phyloP scores from a whole-genome alignment of 2,797 vertebrate species.

The Bufotes viridis region DNA sequence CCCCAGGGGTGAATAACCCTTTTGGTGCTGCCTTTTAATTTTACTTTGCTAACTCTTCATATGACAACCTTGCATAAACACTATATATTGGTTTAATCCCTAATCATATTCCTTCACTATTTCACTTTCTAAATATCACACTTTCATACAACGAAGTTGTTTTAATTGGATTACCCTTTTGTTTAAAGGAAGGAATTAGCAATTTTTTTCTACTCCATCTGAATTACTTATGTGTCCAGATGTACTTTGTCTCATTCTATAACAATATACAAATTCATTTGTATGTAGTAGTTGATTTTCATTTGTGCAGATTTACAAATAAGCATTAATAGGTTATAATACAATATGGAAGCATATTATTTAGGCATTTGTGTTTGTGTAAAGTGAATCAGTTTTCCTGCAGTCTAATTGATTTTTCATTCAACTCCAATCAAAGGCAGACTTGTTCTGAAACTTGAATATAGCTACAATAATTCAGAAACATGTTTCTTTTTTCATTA shows the following conservation, averaged over 20 bases:
- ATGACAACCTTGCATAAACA: constrained; percentile 27
- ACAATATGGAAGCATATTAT: constrained; percentile 47
- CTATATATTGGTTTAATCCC: constrained; percentile 19
- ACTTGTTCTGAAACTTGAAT: constrained; percentile 15
- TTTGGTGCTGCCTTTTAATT: no score
- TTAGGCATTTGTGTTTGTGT: constrained; percentile 55
- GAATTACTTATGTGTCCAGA: constrained; percentile 51
- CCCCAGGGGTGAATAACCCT: no score
- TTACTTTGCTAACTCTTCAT: no score
- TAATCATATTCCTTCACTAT: constrained; percentile 14
- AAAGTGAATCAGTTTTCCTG: constrained; percentile 51
- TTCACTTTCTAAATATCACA: constrained; percentile 38
- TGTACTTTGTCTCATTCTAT: constrained; percentile 42
- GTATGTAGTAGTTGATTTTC: constrained; percentile 44
- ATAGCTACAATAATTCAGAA: neutral
- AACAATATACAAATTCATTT: constrained; percentile 49
- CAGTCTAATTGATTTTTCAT: constrained; percentile 40
- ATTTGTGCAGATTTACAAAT: constrained; percentile 55
- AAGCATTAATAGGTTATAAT: constrained; percentile 50
- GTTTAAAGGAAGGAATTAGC: constrained; percentile 52
- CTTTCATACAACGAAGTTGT: constrained; percentile 50
- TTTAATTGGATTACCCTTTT: constrained; percentile 58
- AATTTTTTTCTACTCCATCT: constrained; percentile 44
- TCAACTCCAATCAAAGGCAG: constrained; percentile 17
- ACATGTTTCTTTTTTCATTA: constrained; percentile 7